phyloP scores from a whole-genome alignment of 2,113 vertebrate species.

The Sula dactylatra region DNA sequence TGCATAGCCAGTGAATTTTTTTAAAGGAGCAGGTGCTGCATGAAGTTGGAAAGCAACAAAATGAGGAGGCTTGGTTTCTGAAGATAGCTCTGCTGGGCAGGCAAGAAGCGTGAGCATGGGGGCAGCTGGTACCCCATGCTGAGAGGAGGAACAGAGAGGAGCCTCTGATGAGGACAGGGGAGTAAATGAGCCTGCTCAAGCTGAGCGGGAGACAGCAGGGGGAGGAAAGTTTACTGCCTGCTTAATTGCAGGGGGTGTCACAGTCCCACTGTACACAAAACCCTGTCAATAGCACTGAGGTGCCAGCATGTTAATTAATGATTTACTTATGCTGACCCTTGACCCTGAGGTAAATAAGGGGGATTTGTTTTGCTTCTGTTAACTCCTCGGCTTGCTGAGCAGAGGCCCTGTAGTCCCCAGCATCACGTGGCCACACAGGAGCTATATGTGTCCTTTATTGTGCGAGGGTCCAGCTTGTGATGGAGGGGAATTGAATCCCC shows the following conservation, averaged over 20 bases:
- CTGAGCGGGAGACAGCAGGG: neutral
- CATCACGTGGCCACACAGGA: neutral
- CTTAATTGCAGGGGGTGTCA: constrained; percentile 70
- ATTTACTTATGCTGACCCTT: constrained; percentile 79
- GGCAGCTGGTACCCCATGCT: neutral
- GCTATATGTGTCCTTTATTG: neutral
- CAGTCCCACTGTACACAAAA: constrained; percentile 71
- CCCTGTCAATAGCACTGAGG: constrained; percentile 76
- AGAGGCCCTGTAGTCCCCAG: neutral
- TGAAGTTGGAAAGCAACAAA: neutral
- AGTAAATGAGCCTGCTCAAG: neutral
- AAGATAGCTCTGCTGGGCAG: neutral
- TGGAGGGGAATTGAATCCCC: neutral
- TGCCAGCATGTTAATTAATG: constrained; percentile 79
- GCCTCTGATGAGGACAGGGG: neutral
- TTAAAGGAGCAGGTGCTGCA: neutral
- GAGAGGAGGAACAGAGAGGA: neutral
- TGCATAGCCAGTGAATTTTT: neutral
- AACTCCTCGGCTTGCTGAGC: constrained; percentile 69
- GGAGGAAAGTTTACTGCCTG: constrained; percentile 51
- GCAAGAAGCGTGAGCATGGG: rapidly evolving
- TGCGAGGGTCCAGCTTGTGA: neutral
- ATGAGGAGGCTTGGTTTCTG: neutral
- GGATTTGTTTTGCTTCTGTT: constrained; percentile 77
- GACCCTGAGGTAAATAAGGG: constrained; percentile 77